Percentiles rank a stretch among this genome's conserved stretches.
phyloP scores from a whole-genome alignment of 2,113 vertebrate species.

The Antechinus stuartii region DNA sequence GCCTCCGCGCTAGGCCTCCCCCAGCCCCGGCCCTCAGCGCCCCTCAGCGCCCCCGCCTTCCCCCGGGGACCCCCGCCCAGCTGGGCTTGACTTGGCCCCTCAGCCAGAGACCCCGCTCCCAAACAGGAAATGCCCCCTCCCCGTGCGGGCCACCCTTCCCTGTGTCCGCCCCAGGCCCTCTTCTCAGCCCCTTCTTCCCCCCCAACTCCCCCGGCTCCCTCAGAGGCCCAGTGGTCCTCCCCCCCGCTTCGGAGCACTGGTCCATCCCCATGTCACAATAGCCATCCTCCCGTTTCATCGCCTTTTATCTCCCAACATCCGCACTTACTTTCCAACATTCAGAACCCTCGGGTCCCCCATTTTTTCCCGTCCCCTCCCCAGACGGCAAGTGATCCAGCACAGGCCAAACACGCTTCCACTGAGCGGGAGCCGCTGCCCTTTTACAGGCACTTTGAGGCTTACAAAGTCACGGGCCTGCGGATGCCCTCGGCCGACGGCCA shows the following conservation, averaged over 20 bases:
- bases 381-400: too few relatives aligned
- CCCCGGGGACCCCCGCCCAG: not conserved
- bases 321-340: too few relatives aligned
- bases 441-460: too few relatives aligned
- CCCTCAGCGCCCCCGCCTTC: not conserved
- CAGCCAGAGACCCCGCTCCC: too few relatives aligned
- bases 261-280: not conserved
- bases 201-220: not conserved
- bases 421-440: too few relatives aligned
- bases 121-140: not conserved
- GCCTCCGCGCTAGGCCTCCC: not conserved
- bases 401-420: too few relatives aligned
- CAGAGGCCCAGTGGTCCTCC: rapidly evolving
- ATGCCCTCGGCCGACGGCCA: not conserved
- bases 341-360: too few relatives aligned
- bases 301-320: too few relatives aligned
- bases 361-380: too few relatives aligned
- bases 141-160: not conserved
- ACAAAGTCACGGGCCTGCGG: too few relatives aligned
- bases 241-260: not conserved
- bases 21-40: not conserved
- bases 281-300: too few relatives aligned
- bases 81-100: not conserved
- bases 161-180: too few relatives aligned
- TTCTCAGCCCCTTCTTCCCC: not conserved